Percentiles rank a stretch among this genome's conserved stretches.
Evolutionary conservation across 2,888 invertebrate species (phyloP).

Genomic region (Andrena chrysosceles): DNA sequence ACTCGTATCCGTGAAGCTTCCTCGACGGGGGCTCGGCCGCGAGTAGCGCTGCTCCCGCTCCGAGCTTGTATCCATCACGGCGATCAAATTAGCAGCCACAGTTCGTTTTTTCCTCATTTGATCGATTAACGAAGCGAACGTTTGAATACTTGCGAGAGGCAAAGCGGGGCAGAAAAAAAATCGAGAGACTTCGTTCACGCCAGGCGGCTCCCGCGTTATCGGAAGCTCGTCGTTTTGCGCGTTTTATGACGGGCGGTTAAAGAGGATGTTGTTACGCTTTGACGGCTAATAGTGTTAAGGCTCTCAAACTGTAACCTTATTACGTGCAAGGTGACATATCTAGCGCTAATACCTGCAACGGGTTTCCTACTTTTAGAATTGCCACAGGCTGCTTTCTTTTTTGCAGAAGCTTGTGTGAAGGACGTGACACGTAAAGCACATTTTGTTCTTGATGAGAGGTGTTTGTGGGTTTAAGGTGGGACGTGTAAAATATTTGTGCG

Average conservation of each 20-base stretch:
- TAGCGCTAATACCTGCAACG: background rate
- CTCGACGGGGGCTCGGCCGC: background rate
- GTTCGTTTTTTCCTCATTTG: constrained; percentile 13
- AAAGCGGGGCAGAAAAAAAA: background rate
- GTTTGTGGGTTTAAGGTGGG: no score
- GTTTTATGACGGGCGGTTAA: constrained; percentile 10
- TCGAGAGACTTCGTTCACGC: background rate
- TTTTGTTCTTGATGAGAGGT: no score
- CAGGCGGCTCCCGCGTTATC: constrained; percentile 15
- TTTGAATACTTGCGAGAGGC: constrained; percentile 8
- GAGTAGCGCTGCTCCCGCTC: background rate
- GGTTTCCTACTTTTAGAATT: background rate
- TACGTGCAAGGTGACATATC: background rate
- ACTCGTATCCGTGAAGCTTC: constrained; percentile 45
- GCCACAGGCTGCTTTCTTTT: no score
- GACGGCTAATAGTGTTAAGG: constrained; percentile 40
- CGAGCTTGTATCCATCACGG: constrained; percentile 44
- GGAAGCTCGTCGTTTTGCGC: constrained; percentile 17
- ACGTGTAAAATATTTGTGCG: no score
- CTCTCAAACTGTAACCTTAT: constrained; percentile 4
- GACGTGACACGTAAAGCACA: no score
- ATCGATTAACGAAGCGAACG: constrained; percentile 51
- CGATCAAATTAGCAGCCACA: constrained; percentile 70
- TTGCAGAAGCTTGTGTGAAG: no score
- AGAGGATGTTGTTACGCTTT: constrained; percentile 22